Conservation (phyloP, 2,113 vertebrate species). For the Vombatus ursinus region DNA sequence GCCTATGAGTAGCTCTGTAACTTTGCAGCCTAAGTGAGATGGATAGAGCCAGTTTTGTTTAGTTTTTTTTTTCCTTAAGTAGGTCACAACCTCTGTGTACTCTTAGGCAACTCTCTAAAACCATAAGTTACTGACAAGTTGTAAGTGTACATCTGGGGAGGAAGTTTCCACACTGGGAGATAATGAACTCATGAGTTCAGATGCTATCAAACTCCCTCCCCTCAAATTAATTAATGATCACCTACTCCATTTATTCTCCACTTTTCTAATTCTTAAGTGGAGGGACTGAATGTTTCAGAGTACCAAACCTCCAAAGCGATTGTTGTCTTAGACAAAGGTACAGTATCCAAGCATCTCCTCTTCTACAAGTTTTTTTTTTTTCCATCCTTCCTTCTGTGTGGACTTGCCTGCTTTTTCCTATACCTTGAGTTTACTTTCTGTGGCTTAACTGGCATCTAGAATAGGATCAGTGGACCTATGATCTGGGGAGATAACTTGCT, state of each 20-base stretch:
- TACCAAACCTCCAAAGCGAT: neutral
- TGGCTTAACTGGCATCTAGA: slow-evolving; percentile 16
- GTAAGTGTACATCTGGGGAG: neutral
- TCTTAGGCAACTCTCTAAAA: neutral
- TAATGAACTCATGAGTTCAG: neutral
- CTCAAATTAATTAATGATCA: neutral
- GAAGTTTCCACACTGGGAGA: neutral
- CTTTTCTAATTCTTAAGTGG: neutral
- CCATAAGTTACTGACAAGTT: neutral
- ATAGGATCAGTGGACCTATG: neutral
- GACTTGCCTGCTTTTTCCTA: neutral
- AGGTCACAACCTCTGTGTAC: neutral
- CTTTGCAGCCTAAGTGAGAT: neutral
- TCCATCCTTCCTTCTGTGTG: neutral
- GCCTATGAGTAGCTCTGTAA: neutral
- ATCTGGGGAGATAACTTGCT: neutral
- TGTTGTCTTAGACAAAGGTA: neutral
- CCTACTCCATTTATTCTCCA: neutral
- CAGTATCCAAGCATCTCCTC: neutral
- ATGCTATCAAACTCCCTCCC: neutral
- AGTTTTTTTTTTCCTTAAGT: neutral
- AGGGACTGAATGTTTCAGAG: neutral
- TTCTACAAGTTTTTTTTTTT: neutral
- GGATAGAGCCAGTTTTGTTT: neutral
- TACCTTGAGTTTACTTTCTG: slow-evolving; percentile 26